Evolutionary conservation across 2,888 invertebrate species (phyloP).

Genomic region (Tanytarsus gracilentus): DNA sequence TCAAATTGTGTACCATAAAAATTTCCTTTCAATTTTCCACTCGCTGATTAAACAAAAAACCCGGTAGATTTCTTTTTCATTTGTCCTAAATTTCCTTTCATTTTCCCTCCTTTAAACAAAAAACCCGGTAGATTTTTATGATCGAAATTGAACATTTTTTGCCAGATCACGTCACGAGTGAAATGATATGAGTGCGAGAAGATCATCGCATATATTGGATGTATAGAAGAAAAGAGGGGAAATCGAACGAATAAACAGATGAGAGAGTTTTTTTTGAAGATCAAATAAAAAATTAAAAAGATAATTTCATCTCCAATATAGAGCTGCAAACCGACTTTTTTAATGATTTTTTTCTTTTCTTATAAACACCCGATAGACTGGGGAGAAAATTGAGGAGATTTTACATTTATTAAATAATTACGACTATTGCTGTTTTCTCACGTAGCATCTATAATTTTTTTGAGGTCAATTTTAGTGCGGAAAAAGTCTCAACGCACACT

Average conservation of each 20-base stretch:
- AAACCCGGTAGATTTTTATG: slow-evolving; percentile 13
- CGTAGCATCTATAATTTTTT: no score
- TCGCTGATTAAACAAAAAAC: slow-evolving; percentile 9
- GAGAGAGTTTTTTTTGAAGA: slow-evolving; percentile 13
- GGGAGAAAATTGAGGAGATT: not conserved
- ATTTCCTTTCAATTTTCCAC: not conserved
- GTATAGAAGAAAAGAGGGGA: not conserved
- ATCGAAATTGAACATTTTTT: slow-evolving; percentile 7
- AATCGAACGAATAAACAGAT: slow-evolving; percentile 20
- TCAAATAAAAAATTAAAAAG: slow-evolving; percentile 24
- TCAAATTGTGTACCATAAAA: slow-evolving; percentile 13
- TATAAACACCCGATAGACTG: not conserved
- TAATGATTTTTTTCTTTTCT: not conserved
- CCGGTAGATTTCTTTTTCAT: slow-evolving; percentile 7
- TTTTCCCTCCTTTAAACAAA: slow-evolving; percentile 6
- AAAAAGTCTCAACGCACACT: no score
- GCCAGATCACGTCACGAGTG: not conserved
- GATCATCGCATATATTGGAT: not conserved
- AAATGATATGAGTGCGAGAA: not conserved
- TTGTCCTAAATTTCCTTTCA: no score
- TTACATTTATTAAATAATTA: not conserved
- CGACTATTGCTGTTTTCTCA: no score
- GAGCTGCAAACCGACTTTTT: not conserved
- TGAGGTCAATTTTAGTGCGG: no score
- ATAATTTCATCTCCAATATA: not conserved